Conservation (phyloP, 2,113 vertebrate species). For the Microtus ochrogaster region DNA sequence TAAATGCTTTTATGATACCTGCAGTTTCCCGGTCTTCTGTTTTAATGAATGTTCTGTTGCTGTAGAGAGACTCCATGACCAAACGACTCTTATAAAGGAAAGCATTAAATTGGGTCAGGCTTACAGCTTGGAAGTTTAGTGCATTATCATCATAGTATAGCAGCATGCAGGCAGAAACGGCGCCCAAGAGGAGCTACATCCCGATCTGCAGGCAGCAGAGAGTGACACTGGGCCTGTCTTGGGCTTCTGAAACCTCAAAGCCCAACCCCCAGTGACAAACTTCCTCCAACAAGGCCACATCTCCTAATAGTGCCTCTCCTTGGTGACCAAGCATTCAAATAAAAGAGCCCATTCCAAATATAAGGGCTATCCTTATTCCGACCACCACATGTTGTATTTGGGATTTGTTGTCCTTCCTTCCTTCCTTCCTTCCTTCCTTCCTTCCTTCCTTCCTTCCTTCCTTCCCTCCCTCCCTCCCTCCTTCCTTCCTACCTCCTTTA, state of each 20-base stretch:
- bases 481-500: too few relatives aligned
- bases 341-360: neutral
- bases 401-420: neutral
- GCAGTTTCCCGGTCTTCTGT: neutral
- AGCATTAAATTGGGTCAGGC: neutral
- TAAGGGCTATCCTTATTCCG: neutral
- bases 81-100: neutral
- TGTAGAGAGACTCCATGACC: neutral
- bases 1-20: neutral
- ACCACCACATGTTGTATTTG: neutral
- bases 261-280: neutral
- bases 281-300: neutral
- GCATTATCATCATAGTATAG: neutral
- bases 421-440: neutral
- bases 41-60: neutral
- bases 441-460: too few relatives aligned
- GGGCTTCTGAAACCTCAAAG: neutral
- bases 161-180: fast-evolving
- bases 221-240: neutral
- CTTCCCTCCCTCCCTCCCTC: too few relatives aligned
- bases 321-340: neutral
- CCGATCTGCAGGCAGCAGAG: neutral
- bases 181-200: too few relatives aligned
- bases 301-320: neutral
- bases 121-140: neutral